Conservation (phyloP, 2,888 invertebrate species). For the Zelleria hepariella region DNA sequence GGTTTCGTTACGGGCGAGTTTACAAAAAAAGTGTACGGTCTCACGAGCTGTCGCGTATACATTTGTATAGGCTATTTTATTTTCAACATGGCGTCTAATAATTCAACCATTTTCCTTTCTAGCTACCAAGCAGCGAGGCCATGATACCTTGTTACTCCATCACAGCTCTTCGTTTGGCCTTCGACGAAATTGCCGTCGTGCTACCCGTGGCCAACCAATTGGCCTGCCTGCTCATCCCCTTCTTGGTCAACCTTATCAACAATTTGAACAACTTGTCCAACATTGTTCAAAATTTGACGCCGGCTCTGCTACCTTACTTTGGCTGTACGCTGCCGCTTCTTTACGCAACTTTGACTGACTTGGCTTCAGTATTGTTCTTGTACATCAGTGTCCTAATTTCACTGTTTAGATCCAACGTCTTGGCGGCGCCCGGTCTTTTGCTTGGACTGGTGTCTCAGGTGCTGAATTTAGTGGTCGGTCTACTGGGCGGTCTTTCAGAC, state of each 20-base stretch:
- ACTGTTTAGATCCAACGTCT: constrained; percentile 51
- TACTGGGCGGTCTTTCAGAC: constrained; percentile 50
- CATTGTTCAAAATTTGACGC: constrained; percentile 58
- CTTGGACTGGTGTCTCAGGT: constrained; percentile 42
- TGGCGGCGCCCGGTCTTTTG: constrained; percentile 49
- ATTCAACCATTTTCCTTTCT: constrained; percentile 12
- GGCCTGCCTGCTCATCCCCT: constrained; percentile 50
- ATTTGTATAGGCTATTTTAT: background rate
- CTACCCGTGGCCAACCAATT: constrained; percentile 55
- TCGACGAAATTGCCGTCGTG: constrained; percentile 55
- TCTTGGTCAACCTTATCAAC: constrained; percentile 56
- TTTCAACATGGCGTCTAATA: background rate
- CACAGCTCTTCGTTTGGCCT: constrained; percentile 49
- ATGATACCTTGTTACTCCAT: constrained; percentile 64
- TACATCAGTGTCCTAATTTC: constrained; percentile 60
- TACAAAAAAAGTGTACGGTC: too few species aligned
- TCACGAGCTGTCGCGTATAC: too few species aligned
- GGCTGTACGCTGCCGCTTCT: constrained; percentile 55
- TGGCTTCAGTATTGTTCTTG: constrained; percentile 55
- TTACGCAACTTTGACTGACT: constrained; percentile 55
- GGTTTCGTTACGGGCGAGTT: too few species aligned
- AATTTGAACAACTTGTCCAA: constrained; percentile 60
- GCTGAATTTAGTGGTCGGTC: constrained; percentile 43
- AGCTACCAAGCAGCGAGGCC: constrained; percentile 42
- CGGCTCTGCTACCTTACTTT: constrained; percentile 55